These are phyloP conservation scores for Phalangium opilio DNA, from an alignment of 2,888 invertebrate species.

Conservation along the genomic window DNA sequence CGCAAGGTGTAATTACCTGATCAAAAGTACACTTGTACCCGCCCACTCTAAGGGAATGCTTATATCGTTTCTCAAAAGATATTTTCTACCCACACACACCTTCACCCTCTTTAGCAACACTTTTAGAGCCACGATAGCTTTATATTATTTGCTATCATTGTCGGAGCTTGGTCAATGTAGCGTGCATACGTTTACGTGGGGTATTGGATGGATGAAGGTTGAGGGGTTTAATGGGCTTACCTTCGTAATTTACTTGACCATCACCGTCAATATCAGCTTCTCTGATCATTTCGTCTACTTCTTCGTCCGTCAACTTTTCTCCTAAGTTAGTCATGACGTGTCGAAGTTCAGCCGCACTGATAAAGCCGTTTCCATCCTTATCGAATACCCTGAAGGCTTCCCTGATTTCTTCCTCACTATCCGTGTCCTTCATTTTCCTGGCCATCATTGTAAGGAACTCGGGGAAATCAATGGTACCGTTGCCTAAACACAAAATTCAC, in stretches of 20 bases:
- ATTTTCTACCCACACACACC: too few species aligned
- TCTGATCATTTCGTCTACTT: constrained; percentile 98
- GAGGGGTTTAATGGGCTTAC: too few species aligned
- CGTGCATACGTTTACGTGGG: too few species aligned
- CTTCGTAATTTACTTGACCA: constrained; percentile 97
- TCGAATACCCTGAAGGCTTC: constrained; percentile 98
- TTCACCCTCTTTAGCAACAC: too few species aligned
- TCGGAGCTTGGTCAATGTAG: too few species aligned
- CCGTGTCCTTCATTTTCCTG: constrained; percentile 99
- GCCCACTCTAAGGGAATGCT: too few species aligned
- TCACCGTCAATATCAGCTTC: constrained; percentile 98
- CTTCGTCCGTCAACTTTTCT: constrained; percentile 97
- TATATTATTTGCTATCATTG: too few species aligned
- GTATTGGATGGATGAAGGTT: too few species aligned
- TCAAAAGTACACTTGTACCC: too few species aligned
- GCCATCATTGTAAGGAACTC: constrained; percentile 99
- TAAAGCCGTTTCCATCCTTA: constrained; percentile 98
- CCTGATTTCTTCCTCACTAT: constrained; percentile 95
- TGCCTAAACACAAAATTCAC: constrained; percentile 58
- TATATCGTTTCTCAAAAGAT: too few species aligned
- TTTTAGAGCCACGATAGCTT: too few species aligned
- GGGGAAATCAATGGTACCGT: constrained; percentile 99
- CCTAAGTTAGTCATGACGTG: constrained; percentile 99
- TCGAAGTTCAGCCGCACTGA: constrained; percentile 92
- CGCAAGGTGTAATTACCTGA: too few species aligned